Base-by-base conservation (phyloP, 1,140 invertebrate species). In the Drusus annulatus region DNA sequence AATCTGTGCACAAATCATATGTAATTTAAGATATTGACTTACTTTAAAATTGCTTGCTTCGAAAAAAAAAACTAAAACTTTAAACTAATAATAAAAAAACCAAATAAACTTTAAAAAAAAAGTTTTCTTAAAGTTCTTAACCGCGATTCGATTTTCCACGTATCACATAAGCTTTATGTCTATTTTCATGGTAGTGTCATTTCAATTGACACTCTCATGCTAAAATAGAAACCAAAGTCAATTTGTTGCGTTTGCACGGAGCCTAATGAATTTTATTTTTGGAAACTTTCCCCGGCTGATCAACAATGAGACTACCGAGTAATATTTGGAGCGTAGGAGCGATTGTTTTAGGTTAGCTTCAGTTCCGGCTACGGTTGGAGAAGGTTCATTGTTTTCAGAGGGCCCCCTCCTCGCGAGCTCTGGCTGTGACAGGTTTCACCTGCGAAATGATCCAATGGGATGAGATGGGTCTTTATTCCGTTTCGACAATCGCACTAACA, bases 401-500 rank as follows among this genome's bases (percentile, higher is more conserved):
- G 71, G n/a, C 8, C 23, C 19, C 23, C 17, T n/a, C 76, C 60
- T 4, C 76, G 36, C 17, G 10, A 7, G 36, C 15, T 15, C 75
- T 81, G 80, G 51, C 28, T 23, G 62, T 78, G 75, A 62, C 80
- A 78, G 80, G 16, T 23, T 52, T 77, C 51, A 76, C 71, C 62
- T 50, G 31, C 71, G 69, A 81, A 78, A 78, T 81, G 80, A 81
- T 81, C 62, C 63, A 73, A 69, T 36, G 17, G 68, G 65, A 73
- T 77, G 75, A 78, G 68, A 73, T 19, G 75, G 75, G 65, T 74
- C 65, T 81, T 81, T 81, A 81, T 78, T 68, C 63, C 16, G 62
- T 21, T 54, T n/a, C 73, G 52, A 50, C 73, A 76, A 74, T 74
- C 51, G 68, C 45, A 25, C 28, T 62, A 52, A 50, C 65, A 77